Percentiles rank a stretch among this genome's conserved stretches.
phyloP scores from a whole-genome alignment of 2,797 vertebrate genomes.

The Hydrophis major region DNA sequence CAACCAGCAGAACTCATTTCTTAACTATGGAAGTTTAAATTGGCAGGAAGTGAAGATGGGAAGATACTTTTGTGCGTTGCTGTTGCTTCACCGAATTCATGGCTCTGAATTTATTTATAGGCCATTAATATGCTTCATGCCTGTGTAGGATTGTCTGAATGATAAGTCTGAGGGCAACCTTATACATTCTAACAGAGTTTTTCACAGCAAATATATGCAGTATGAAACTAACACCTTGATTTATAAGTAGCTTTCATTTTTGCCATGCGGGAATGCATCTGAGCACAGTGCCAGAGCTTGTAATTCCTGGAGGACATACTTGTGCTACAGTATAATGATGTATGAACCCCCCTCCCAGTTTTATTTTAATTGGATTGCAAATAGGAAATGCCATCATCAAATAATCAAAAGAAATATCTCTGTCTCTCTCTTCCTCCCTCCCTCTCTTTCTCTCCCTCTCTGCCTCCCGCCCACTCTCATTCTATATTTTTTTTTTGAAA shows the following conservation, averaged over 20 bases:
- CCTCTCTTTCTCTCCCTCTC: no score
- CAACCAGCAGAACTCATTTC: conserved; percentile 47
- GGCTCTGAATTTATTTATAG: conserved; percentile 33
- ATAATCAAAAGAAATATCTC: not conserved
- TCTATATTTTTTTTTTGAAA: not conserved
- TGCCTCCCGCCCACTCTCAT: no score
- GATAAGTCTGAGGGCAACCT: conserved; percentile 23
- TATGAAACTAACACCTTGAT: not conserved
- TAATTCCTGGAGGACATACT: not conserved
- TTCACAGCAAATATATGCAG: not conserved
- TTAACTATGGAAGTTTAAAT: conserved; percentile 49
- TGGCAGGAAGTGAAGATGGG: conserved; percentile 20
- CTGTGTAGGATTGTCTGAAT: conserved; percentile 1
- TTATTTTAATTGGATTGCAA: not conserved
- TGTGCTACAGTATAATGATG: not conserved
- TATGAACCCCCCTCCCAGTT: not conserved
- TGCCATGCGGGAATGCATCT: not conserved
- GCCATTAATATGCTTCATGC: conserved; percentile 32
- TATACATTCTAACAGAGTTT: not conserved
- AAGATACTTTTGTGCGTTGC: conserved; percentile 24
- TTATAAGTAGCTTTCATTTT: not conserved
- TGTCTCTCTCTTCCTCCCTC: not conserved
- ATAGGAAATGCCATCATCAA: not conserved
- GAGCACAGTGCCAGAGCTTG: not conserved
- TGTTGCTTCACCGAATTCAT: conserved; percentile 44